A percentile compares a stretch with the other conserved stretches of the same genome.
These are phyloP conservation scores for Yponomeuta malinellus DNA, from an alignment of 2,888 invertebrate species.

Conservation along the genomic window DNA sequence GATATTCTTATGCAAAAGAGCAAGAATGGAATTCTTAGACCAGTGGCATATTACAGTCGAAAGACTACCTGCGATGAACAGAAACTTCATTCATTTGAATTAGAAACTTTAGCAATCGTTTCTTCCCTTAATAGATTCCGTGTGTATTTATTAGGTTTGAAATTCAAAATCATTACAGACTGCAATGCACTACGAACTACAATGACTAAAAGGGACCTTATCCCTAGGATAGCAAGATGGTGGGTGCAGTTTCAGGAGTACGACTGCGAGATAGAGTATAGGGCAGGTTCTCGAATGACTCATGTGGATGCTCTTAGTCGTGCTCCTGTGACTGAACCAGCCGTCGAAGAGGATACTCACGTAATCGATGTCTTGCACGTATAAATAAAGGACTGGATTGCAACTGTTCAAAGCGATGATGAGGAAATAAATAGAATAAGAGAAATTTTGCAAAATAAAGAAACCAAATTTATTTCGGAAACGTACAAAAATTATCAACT, in stretches of 20 bases:
- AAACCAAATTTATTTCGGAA: too few species aligned
- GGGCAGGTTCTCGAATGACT: constrained; percentile 14
- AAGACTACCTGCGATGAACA: constrained; percentile 19
- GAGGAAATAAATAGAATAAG: too few species aligned
- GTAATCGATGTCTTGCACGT: too few species aligned
- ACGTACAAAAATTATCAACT: too few species aligned
- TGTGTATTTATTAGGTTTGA: constrained; percentile 14
- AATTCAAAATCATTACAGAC: constrained; percentile 15
- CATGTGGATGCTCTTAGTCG: background rate
- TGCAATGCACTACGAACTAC: constrained; percentile 14
- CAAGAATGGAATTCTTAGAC: constrained; percentile 15
- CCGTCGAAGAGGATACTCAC: too few species aligned
- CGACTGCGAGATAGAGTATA: constrained; percentile 14
- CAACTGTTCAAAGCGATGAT: too few species aligned
- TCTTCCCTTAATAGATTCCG: constrained; percentile 14
- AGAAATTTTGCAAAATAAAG: too few species aligned
- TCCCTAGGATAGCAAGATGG: constrained; percentile 13
- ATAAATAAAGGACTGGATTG: constrained; percentile 21
- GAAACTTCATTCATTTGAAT: constrained; percentile 15
- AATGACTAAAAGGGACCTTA: constrained; percentile 14
- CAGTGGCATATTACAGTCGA: constrained; percentile 27
- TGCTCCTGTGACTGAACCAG: too few species aligned
- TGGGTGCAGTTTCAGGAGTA: constrained; percentile 15
- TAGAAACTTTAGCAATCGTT: constrained; percentile 16
- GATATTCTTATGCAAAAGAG: constrained; percentile 33